Conservation (phyloP, 2,888 invertebrate genomes). For the Thereva nobilitata region DNA sequence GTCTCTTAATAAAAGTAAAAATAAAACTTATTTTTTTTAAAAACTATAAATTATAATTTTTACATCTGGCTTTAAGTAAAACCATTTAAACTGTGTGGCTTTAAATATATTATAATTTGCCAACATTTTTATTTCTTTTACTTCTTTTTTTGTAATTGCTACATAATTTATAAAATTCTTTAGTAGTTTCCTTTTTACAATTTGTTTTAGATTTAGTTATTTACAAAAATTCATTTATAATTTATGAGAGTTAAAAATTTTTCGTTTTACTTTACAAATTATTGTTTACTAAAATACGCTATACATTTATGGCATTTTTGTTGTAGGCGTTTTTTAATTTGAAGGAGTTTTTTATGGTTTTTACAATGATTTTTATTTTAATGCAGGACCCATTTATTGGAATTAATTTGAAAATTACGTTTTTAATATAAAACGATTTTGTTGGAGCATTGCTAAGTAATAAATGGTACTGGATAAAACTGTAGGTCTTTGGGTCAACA, state of each 20-base stretch:
- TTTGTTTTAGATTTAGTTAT: constrained; percentile 38
- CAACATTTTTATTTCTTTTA: constrained; percentile 4
- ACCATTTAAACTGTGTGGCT: not conserved
- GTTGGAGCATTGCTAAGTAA: too few species aligned
- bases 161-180: constrained; percentile 24
- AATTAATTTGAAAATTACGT: too few species aligned
- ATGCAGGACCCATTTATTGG: not conserved
- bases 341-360: constrained; percentile 1
- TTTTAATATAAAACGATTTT: too few species aligned
- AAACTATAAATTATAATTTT: constrained; percentile 11
- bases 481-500: too few species aligned
- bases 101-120: constrained; percentile 22
- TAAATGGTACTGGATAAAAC: too few species aligned
- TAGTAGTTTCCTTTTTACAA: constrained; percentile 4
- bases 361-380: not conserved
- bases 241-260: constrained; percentile 24
- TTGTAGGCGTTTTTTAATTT: constrained; percentile 21
- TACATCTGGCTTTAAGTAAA: constrained; percentile 21
- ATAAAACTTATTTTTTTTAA: constrained; percentile 1
- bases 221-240: constrained; percentile 37
- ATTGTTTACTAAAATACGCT: constrained; percentile 45
- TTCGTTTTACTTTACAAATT: constrained; percentile 31
- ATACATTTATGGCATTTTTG: constrained; percentile 37
- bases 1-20: constrained; percentile 18
- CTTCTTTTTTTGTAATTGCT: too few species aligned